Evolutionary conservation across 2,113 vertebrate genomes (phyloP), one percentile per base, ranked within the genome.

Genomic region (Ictidomys tridecemlineatus): DNA sequence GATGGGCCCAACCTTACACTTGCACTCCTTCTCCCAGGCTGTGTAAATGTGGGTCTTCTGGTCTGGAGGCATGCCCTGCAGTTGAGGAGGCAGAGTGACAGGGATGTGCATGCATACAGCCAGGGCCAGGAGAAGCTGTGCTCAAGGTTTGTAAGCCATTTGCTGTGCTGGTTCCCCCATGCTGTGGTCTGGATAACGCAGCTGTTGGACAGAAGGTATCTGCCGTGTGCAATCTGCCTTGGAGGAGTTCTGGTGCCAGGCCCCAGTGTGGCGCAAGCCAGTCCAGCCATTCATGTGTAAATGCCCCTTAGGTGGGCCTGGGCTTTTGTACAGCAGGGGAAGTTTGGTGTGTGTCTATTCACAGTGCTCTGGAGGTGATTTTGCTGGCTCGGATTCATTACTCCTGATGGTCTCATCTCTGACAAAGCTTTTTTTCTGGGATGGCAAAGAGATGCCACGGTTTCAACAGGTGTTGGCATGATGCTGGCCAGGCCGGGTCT

Each of bases 121-220:
- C 8, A 0, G 63, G 45, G 37, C 84, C 58, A 26, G 51, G 32
- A 95, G 94, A 94, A 92, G 94, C 93, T 82, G 89, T 65, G 95
- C 89, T 90, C 10, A 0, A 73, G 83, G 61, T 92, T 95, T 97
- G 95, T 93, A 92, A 97, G 89, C 93, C 45, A 74, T 97, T 97
- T 92, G 72, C 67, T 85, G 24, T 53, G 84, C 89, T n/a, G 85
- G 39, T 92, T 95, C 53, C 93, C n/a, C 79, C 97, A 78, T 1
- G n/a, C 95, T 93, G 97, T 89, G 96, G 80, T 94, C 95, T 97
- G 90, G 92, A 85, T 63, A 93, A 88, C 16, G 22, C 97, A 97
- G 89, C 93, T 97, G 96, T 96, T 56, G 0, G 93, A 93, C 96
- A 98, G 97, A 98, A 96, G 98, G 97, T 95, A 78, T 42, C 93